Evolutionary conservation across 1,140 invertebrate genomes (phyloP).

Genomic region (Meloidogyne hapla): DNA sequence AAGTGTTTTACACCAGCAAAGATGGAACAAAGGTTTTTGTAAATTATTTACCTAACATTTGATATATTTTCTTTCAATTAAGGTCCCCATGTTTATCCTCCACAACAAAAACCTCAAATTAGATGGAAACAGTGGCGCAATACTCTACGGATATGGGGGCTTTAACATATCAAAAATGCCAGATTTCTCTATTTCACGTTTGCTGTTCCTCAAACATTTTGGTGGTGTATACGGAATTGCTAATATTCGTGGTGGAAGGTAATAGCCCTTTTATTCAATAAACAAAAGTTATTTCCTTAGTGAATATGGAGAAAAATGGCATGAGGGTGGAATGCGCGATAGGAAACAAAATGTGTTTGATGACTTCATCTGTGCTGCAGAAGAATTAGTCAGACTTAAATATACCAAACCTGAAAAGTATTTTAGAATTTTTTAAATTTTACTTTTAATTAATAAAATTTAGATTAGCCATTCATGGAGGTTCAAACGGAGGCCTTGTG

Average conservation of each 20-base stretch:
- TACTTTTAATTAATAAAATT: conserved; percentile 46
- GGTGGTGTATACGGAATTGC: conserved; percentile 83
- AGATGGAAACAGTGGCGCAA: conserved; percentile 75
- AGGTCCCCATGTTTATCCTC: conserved; percentile 92
- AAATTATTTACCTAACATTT: not conserved
- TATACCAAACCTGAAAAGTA: conserved; percentile 76
- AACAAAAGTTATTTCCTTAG: conserved; percentile 16
- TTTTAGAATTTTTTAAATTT: not conserved
- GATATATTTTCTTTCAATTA: not conserved
- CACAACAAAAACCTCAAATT: conserved; percentile 73
- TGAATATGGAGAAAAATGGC: conserved; percentile 96
- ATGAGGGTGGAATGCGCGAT: conserved; percentile 81
- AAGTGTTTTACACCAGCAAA: conserved; percentile 90
- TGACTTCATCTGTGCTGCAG: conserved; percentile 88
- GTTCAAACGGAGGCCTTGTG: conserved; percentile 91
- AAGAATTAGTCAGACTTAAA: conserved; percentile 80
- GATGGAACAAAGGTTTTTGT: conserved; percentile 79
- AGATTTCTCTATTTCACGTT: conserved; percentile 76
- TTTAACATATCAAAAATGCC: conserved; percentile 90
- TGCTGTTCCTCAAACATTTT: conserved; percentile 86
- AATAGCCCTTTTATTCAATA: conserved; percentile 47
- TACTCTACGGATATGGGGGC: conserved; percentile 94
- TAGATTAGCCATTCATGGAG: conserved; percentile 81
- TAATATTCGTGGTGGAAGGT: conserved; percentile 93
- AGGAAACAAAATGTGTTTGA: conserved; percentile 98